These are phyloP conservation scores for Sphaerophoria rueppellii DNA, from an alignment of 2,888 invertebrate species.

Conservation along the genomic window DNA sequence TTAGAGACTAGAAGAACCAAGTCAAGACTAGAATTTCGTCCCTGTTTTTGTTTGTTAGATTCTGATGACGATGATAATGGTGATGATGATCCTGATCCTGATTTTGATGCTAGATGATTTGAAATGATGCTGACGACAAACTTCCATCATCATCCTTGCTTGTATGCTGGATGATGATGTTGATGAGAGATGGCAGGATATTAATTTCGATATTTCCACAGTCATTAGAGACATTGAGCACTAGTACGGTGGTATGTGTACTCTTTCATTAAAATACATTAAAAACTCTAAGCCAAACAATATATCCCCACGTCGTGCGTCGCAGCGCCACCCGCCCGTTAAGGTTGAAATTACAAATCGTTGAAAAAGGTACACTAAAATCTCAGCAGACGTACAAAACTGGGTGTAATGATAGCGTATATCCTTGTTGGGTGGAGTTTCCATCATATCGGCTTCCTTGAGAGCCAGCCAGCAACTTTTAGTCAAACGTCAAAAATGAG, in stretches of 20 bases:
- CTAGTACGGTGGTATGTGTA: slow-evolving; percentile 30
- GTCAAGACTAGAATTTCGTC: slow-evolving; percentile 29
- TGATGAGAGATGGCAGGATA: slow-evolving; percentile 62
- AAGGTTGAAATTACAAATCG: slow-evolving; percentile 42
- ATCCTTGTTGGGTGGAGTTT: slow-evolving; percentile 23
- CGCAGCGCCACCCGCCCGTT: not conserved
- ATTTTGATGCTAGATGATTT: slow-evolving; percentile 25
- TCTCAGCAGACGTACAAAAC: not conserved
- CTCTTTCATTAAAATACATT: slow-evolving; percentile 48
- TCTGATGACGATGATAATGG: not conserved
- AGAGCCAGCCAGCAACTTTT: slow-evolving; percentile 54
- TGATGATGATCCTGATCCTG: slow-evolving; percentile 29
- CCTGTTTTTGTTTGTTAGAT: not conserved
- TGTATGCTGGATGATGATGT: not conserved
- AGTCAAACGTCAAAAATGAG: slow-evolving; percentile 72
- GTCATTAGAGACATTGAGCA: slow-evolving; percentile 66
- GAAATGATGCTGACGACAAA: slow-evolving; percentile 57
- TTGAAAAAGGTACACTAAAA: not conserved
- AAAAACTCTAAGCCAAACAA: slow-evolving; percentile 18
- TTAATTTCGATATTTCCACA: slow-evolving; percentile 71
- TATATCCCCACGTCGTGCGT: not conserved
- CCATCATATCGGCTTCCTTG: not conserved
- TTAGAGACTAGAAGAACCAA: not conserved
- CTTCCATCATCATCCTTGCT: slow-evolving; percentile 56
- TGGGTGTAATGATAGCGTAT: slow-evolving; percentile 30